Evolutionary conservation across 2,888 invertebrate genomes (phyloP).

Genomic region (Panorpa germanica): DNA sequence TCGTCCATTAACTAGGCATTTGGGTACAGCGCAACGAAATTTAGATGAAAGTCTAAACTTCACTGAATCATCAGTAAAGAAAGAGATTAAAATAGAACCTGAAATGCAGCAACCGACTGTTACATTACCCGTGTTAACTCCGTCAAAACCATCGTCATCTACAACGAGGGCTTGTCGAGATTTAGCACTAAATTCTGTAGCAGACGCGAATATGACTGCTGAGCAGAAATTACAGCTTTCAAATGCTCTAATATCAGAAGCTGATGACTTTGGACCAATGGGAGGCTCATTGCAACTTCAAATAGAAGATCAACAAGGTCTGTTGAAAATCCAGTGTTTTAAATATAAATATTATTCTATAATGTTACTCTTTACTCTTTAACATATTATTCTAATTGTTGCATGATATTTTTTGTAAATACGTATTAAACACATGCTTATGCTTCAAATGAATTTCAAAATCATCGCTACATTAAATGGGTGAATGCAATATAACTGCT

Average conservation of each 20-base stretch:
- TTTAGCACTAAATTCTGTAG: background rate
- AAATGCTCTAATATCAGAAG: conserved; percentile 54
- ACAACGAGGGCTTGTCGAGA: background rate
- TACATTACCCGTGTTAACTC: too few relatives aligned
- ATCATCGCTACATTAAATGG: background rate
- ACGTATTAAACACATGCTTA: too few relatives aligned
- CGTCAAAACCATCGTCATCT: background rate
- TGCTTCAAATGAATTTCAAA: background rate
- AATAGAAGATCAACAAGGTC: conserved; percentile 54
- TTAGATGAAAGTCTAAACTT: conserved; percentile 16
- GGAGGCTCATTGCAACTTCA: conserved; percentile 49
- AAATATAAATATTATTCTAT: too few relatives aligned
- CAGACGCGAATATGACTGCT: conserved; percentile 1
- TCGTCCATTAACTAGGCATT: conserved; percentile 16
- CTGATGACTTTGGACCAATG: conserved; percentile 59
- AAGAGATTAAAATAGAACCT: conserved; percentile 3
- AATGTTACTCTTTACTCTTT: too few relatives aligned
- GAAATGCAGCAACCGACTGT: too few relatives aligned
- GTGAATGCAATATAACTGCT: conserved; percentile 5
- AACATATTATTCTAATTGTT: too few relatives aligned
- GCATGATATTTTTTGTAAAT: too few relatives aligned
- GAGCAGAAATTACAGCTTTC: conserved; percentile 29
- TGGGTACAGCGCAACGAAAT: conserved; percentile 23
- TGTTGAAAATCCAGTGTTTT: too few relatives aligned
- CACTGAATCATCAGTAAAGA: background rate